These are phyloP conservation scores for Hetaerina titia DNA, from an alignment of 2,888 invertebrate genomes.

Conservation along the genomic window DNA sequence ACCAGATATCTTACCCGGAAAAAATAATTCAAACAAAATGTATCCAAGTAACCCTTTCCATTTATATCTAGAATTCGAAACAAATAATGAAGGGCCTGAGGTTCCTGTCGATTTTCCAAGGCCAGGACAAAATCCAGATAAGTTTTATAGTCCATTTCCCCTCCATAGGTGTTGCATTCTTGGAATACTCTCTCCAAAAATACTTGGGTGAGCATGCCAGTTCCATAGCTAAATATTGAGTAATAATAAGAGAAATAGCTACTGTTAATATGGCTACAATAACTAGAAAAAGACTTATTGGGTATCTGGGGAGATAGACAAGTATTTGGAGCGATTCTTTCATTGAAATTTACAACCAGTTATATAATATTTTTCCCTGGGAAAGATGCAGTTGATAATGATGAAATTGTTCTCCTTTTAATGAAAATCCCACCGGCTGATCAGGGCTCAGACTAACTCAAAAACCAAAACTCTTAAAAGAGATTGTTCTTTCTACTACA, in stretches of 20 bases:
- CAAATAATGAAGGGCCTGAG: slow-evolving; percentile 93
- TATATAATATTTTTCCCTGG: too few relatives aligned
- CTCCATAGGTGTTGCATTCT: slow-evolving; percentile 96
- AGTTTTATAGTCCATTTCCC: slow-evolving; percentile 98
- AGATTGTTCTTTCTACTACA: background rate
- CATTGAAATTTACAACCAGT: too few relatives aligned
- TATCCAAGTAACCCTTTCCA: slow-evolving; percentile 91
- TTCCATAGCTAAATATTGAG: slow-evolving; percentile 84
- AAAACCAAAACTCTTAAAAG: background rate
- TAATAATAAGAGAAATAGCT: background rate
- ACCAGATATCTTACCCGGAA: slow-evolving; percentile 83
- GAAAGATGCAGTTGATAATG: too few relatives aligned
- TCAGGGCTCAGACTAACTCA: too few relatives aligned
- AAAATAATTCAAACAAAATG: slow-evolving; percentile 95
- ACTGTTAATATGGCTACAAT: too few relatives aligned
- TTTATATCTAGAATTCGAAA: slow-evolving; percentile 95
- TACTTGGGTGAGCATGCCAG: slow-evolving; percentile 93
- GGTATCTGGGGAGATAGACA: too few relatives aligned
- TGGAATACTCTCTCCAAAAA: slow-evolving; percentile 97
- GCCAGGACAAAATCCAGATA: slow-evolving; percentile 97
- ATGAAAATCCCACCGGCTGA: too few relatives aligned
- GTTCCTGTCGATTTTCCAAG: slow-evolving; percentile 93
- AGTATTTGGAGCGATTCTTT: too few relatives aligned
- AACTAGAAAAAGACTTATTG: too few relatives aligned
- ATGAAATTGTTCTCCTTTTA: too few relatives aligned